These are phyloP conservation scores for Spizella passerina DNA, from an alignment of 2,797 vertebrate species.

Conservation along the genomic window DNA sequence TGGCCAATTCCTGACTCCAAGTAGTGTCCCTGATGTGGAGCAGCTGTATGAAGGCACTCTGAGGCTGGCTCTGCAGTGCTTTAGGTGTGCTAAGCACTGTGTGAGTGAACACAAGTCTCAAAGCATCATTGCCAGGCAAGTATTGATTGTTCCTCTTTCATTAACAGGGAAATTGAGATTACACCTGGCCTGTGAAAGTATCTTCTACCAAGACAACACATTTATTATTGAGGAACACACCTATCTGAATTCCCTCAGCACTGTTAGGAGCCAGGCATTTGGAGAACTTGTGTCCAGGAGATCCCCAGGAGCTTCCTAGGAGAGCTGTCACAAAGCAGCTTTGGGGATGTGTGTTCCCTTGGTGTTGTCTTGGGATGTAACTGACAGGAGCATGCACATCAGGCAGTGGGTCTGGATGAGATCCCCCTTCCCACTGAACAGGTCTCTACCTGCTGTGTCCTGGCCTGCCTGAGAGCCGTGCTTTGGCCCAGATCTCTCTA, in stretches of 20 bases:
- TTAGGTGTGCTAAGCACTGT: not conserved
- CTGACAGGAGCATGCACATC: not conserved
- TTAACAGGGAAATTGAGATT: not conserved
- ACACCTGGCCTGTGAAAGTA: not conserved
- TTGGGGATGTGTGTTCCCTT: not conserved
- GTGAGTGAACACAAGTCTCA: not conserved
- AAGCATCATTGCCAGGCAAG: not conserved
- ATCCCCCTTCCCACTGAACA: not conserved
- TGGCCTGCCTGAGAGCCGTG: not conserved
- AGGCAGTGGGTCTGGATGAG: not conserved
- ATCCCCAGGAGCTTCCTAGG: not conserved
- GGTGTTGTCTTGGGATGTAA: not conserved
- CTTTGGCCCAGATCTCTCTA: not conserved
- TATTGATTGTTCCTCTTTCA: not conserved
- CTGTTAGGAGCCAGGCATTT: not conserved
- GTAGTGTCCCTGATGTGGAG: not conserved
- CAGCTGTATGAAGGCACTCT: not conserved
- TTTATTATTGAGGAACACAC: not conserved
- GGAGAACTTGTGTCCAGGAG: not conserved
- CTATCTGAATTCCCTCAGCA: not conserved
- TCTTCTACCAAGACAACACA: not conserved
- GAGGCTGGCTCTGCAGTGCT: not conserved
- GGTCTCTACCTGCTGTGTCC: not conserved
- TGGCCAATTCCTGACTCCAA: not conserved
- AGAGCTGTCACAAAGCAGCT: not conserved